Evolutionary conservation across 2,113 vertebrate genomes (phyloP), one percentile per base, ranked within the genome.

Genomic region (Oncorhynchus nerka): DNA sequence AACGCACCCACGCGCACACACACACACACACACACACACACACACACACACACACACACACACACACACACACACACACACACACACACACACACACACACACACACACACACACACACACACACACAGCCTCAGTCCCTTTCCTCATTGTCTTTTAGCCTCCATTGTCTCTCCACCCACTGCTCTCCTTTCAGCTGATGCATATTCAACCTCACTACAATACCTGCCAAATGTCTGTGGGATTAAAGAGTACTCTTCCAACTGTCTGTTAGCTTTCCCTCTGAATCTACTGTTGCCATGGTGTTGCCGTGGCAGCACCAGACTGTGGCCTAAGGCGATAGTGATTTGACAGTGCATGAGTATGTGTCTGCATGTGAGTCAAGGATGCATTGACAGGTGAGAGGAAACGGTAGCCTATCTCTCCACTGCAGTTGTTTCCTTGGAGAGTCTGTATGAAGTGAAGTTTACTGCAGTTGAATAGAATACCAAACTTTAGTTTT

Each of bases 281-380:
- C 30, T 65, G 34, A 67, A 39, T 49, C 32, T 8, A 3, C 15
- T 4, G 16, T 68, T 22, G 57, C 77, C 6, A 39, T 24, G 28
- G 77, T 74, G 68, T 66, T 70, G 20, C 68, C 49, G 48, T 71
- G 74, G 62, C 71, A 77, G 68, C 57, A 57, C 59, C 64, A 68
- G 68, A 30, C 59, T 48, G 55, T 78, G 72, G 67, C 76, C 61
- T 74, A 68, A 68, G 28, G 70, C 24, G 66, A 57, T 22, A 65
- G 24, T 61, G 69, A 34, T 28, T 9, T 68, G 67, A 34, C 19
- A 68, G 67, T 68, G 67, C 67, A 34, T 68, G 67, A 68, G 32
- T 20, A 2, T 66, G 69, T 74, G 49, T 73, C 6, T 39, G n/a
- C 24, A 15, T 30, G 71, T 28, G 34, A 45, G 39, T 45, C 39